Percentiles rank a stretch among this genome's conserved stretches.
Evolutionary conservation across 1,140 invertebrate species (phyloP).

Genomic region (Metopolophium dirhodum): DNA sequence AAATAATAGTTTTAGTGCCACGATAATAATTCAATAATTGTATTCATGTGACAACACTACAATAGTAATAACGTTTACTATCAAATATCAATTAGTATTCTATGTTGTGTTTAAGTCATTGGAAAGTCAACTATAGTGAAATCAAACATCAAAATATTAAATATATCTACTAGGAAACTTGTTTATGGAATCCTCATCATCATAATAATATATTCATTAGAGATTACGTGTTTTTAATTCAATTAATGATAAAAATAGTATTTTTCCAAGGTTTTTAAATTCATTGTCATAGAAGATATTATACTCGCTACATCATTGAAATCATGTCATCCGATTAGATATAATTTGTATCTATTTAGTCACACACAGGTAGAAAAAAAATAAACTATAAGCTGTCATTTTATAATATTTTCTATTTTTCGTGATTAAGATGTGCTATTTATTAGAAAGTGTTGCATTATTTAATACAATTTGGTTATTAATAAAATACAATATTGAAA

Average conservation of each 20-base stretch:
- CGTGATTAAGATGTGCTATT: neutral
- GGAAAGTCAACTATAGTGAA: conserved; percentile 35
- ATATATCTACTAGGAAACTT: neutral
- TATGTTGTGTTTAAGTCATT: neutral
- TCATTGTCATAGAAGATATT: neutral
- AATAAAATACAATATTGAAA: neutral
- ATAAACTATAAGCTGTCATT: conserved; percentile 8
- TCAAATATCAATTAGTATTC: neutral
- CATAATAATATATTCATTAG: conserved; percentile 20
- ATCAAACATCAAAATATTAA: conserved; percentile 18
- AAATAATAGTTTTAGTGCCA: neutral
- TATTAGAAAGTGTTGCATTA: conserved; percentile 40
- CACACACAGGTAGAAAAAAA: neutral
- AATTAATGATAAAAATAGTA: neutral
- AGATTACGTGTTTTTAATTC: neutral
- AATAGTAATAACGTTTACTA: neutral
- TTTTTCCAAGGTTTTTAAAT: conserved; percentile 9
- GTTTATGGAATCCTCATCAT: neutral
- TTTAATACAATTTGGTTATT: neutral
- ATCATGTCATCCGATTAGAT: neutral
- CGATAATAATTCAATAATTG: neutral
- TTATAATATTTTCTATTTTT: conserved; percentile 28
- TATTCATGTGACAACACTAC: neutral
- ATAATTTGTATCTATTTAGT: conserved; percentile 38
- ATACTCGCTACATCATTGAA: neutral